These are phyloP conservation scores for Garra rufa DNA, from an alignment of 2,113 vertebrate genomes.

Conservation along the genomic window DNA sequence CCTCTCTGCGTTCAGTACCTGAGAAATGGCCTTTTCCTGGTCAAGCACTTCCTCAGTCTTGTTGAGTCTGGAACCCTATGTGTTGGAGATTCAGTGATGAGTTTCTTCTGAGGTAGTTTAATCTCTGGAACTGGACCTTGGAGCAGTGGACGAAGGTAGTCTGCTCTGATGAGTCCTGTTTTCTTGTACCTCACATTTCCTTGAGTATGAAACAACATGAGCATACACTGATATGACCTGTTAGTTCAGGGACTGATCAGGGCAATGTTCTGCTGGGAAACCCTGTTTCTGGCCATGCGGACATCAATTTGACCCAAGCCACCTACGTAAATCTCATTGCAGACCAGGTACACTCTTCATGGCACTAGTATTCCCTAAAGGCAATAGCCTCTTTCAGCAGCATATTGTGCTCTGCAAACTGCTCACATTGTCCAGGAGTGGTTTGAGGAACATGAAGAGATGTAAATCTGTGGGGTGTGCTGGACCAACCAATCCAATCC, in stretches of 20 bases:
- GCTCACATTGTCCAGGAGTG: no score
- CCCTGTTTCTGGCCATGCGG: no score
- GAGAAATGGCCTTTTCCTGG: constrained; percentile 39
- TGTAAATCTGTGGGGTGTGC: no score
- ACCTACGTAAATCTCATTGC: not conserved
- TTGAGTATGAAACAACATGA: no score
- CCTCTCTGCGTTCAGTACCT: constrained; percentile 23
- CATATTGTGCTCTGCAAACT: no score
- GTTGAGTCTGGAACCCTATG: constrained; percentile 6
- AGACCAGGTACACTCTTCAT: not conserved
- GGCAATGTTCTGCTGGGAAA: not conserved
- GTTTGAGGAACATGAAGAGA: no score
- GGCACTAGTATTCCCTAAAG: no score
- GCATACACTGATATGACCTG: not conserved
- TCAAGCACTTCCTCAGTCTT: constrained; percentile 42
- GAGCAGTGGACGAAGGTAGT: no score
- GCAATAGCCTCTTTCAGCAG: no score
- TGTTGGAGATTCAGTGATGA: constrained; percentile 24
- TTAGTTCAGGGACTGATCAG: not conserved
- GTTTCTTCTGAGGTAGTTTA: constrained; percentile 36
- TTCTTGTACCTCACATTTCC: no score
- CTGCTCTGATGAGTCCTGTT: no score
- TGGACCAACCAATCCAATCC: not conserved
- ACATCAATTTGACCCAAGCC: not conserved
- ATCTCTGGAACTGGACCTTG: not conserved